Evolutionary conservation across 1,140 invertebrate species (phyloP).

Genomic region (Pseudomyrmex sp.): DNA sequence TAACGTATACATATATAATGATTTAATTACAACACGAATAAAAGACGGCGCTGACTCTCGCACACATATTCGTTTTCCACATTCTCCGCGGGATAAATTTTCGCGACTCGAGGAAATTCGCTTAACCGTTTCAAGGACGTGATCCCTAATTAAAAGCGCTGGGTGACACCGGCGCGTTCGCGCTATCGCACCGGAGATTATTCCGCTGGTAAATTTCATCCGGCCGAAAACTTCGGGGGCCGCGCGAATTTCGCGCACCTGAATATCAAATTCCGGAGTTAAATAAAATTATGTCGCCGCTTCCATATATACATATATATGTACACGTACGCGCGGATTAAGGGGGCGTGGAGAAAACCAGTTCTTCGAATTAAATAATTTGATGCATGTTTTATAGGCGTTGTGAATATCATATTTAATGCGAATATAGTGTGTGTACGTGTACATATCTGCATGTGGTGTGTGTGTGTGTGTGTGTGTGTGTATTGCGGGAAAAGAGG

Average conservation of each 20-base stretch:
- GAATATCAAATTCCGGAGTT: slow-evolving; percentile 32
- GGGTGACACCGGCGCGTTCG: not conserved
- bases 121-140: slow-evolving; percentile 4
- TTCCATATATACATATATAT: not conserved
- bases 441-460: not conserved
- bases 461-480: no score
- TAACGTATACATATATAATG: not conserved
- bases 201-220: slow-evolving; percentile 36
- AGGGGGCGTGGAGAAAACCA: no score
- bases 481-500: not conserved
- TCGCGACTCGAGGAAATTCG: not conserved
- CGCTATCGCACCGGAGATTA: slow-evolving; percentile 30
- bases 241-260: slow-evolving; percentile 10
- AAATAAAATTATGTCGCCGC: slow-evolving; percentile 21
- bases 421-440: not conserved
- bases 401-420: no score
- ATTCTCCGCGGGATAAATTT: slow-evolving; percentile 27
- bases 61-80: not conserved
- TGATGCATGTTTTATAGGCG: not conserved
- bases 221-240: slow-evolving; percentile 17
- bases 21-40: slow-evolving; percentile 41
- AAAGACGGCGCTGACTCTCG: not conserved
- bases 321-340: no score
- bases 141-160: slow-evolving; percentile 63
- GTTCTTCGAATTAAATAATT: not conserved